Evolutionary conservation across 2,888 invertebrate genomes (phyloP).

Genomic region (Melanargia galathea): DNA sequence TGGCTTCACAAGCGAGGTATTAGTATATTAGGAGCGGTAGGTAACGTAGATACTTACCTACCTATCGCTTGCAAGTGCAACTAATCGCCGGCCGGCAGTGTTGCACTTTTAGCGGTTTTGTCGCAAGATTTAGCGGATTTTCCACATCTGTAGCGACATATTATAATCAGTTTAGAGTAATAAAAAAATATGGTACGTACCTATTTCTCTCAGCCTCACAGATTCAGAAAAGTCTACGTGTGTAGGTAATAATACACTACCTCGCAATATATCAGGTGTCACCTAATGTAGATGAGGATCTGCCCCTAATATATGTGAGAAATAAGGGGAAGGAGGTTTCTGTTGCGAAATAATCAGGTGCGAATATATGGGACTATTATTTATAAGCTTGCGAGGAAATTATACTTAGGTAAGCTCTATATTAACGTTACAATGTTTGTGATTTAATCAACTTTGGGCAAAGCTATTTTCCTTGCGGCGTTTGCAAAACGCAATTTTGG

Average conservation of each 20-base stretch:
- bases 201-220: neutral
- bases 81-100: too few relatives aligned
- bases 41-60: too few relatives aligned
- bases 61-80: too few relatives aligned
- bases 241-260: slow-evolving; percentile 20
- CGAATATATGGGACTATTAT: slow-evolving; percentile 18
- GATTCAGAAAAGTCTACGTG: neutral
- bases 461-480: neutral
- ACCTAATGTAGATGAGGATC: slow-evolving; percentile 32
- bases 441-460: slow-evolving; percentile 9
- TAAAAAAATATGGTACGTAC: too few relatives aligned
- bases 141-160: too few relatives aligned
- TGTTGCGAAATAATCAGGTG: slow-evolving; percentile 27
- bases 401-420: neutral
- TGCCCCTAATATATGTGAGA: slow-evolving; percentile 27
- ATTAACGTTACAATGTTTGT: slow-evolving; percentile 2
- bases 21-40: too few relatives aligned
- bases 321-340: slow-evolving; percentile 24
- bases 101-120: too few relatives aligned
- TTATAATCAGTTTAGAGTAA: too few relatives aligned
- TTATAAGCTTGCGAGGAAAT: neutral
- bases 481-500: neutral
- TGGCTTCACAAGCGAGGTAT: too few relatives aligned
- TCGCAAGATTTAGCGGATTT: too few relatives aligned
- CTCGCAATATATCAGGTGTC: slow-evolving; percentile 29